Percentiles rank a stretch among this genome's conserved stretches.
These are phyloP conservation scores for Amphiprion percula DNA, from an alignment of 2,113 vertebrate species.

Conservation along the genomic window DNA sequence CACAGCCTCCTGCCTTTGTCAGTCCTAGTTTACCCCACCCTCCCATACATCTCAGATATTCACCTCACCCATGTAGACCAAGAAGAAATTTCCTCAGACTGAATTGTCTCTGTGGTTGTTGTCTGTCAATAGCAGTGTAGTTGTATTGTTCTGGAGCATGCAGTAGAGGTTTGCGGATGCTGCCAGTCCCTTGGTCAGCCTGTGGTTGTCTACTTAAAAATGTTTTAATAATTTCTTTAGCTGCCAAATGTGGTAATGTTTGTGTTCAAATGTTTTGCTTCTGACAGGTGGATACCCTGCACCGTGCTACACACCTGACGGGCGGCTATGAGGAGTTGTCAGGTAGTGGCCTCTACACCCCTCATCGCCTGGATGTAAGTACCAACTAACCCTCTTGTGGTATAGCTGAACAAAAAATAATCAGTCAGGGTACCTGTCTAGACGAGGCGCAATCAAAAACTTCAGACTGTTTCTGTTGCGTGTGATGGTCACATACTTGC, in stretches of 20 bases:
- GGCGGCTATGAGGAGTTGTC: slow-evolving; percentile 88
- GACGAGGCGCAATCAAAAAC: no score
- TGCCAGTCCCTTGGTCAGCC: not conserved
- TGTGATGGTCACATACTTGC: no score
- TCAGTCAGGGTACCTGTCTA: not conserved
- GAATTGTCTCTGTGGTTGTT: slow-evolving; percentile 20
- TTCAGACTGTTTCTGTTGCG: no score
- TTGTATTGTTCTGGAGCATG: slow-evolving; percentile 23
- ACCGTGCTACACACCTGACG: slow-evolving; percentile 89
- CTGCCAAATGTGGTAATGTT: not conserved
- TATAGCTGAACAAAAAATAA: not conserved
- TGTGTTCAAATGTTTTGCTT: slow-evolving; percentile 45
- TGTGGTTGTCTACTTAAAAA: slow-evolving; percentile 4
- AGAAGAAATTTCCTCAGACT: not conserved
- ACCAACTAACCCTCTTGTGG: not conserved
- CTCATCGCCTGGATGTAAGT: slow-evolving; percentile 86
- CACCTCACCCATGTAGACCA: slow-evolving; percentile 9
- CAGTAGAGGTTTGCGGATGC: slow-evolving; percentile 64
- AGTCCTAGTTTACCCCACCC: slow-evolving; percentile 21
- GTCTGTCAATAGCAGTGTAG: not conserved
- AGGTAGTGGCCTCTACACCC: slow-evolving; percentile 83
- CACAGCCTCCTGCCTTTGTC: not conserved
- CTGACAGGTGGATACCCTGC: slow-evolving; percentile 88
- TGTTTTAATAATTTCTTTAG: not conserved
- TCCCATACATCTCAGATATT: slow-evolving; percentile 9